Evolutionary conservation across 53 echinoderm and acorn worm genomes (phyloP).

Genomic region (Apostichopus leukothele): DNA sequence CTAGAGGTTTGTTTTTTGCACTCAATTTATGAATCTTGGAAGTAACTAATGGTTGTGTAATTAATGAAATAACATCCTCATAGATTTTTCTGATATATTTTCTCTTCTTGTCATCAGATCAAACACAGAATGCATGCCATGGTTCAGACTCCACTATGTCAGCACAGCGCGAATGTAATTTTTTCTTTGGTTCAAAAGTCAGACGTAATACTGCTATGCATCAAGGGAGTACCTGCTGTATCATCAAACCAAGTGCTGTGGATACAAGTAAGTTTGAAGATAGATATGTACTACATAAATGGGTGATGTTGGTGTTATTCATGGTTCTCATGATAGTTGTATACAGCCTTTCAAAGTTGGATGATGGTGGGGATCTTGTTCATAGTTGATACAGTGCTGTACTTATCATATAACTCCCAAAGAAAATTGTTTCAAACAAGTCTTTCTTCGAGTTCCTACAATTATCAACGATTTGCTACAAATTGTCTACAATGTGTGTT

Average conservation of each 20-base stretch:
- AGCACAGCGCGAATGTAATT: constrained; percentile 71
- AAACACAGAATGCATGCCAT: constrained; percentile 89
- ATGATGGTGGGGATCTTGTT: too few relatives aligned
- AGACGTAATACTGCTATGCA: constrained; percentile 78
- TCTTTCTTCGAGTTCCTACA: neutral
- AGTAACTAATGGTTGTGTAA: too few relatives aligned
- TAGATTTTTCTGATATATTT: neutral
- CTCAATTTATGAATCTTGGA: too few relatives aligned
- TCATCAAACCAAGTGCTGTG: constrained; percentile 89
- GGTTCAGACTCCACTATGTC: constrained; percentile 77
- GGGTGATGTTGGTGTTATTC: too few relatives aligned
- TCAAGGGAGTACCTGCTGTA: constrained; percentile 74
- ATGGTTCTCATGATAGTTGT: too few relatives aligned
- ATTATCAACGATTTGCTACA: too few relatives aligned
- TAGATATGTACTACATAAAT: neutral
- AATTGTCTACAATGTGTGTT: too few relatives aligned
- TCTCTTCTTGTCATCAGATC: constrained; percentile 58
- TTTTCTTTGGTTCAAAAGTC: constrained; percentile 75
- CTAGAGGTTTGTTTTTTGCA: too few relatives aligned
- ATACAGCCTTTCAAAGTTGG: too few relatives aligned
- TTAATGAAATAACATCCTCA: neutral
- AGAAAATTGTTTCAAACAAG: too few relatives aligned
- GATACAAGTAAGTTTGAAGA: constrained; percentile 65
- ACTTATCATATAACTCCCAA: too few relatives aligned
- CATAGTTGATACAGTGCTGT: too few relatives aligned